Evolutionary conservation across 2,888 invertebrate genomes (phyloP), one percentile per base, ranked within the genome.

Genomic region (Chesias legatella): DNA sequence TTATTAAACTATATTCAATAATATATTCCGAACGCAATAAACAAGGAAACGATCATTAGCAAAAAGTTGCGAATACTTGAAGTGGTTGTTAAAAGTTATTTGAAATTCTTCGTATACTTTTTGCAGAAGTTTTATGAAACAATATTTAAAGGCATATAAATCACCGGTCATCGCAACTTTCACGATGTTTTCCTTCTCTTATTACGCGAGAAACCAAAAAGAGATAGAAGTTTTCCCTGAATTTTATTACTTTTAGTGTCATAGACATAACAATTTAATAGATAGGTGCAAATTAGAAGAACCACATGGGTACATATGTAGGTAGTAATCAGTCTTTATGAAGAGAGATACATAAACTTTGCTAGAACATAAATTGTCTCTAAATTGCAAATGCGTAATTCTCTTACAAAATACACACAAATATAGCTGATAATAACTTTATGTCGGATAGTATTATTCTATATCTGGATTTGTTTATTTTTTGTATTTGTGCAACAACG

Each of bases 141-240:
- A 48, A 43, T 45, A 49, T 49, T 42, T 35, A 21, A 36, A 29
- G 28, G 35, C 20, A 17, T 34, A 43, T 44, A 41, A 43, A 36
- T 43, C 33, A 26, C 36, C 36, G 43, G 45, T 40, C 45, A 50
- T 40, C 33, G 39, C 28, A 43, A 43, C 31, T 37, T 46, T 29
- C 9, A 9, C 33, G 11, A 33, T 40, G 37, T 50, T 43, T 30
- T 35, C 33, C 36, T 17, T 45, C 42, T 43, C 37, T 29, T 43
- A 40, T 40, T 43, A 45, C 43, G 25, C 20, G 40, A 25, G 40
- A 38, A 46, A 43, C 45, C 35, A 46, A 39, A 48, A 48, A 39
- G 48, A 45, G 53, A 37, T 39, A 35, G 29, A 51, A 51, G 25
- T 47, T 48, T 41, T 39, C 10, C 41, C 11, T 35, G 38, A 47